Conservation (phyloP, 1,140 invertebrate genomes). For the Drosophila ficusphila region DNA sequence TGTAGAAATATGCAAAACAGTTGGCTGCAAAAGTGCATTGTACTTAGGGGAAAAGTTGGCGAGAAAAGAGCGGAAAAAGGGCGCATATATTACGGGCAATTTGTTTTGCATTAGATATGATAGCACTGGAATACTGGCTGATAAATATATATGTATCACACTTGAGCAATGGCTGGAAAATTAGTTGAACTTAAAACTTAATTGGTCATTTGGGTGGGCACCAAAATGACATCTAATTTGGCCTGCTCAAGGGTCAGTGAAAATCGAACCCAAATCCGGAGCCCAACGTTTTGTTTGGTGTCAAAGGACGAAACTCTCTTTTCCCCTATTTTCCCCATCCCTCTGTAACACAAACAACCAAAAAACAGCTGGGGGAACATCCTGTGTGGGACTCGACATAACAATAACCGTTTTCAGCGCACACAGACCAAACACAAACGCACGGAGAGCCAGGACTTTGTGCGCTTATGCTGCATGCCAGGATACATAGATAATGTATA, state of each 20-base stretch:
- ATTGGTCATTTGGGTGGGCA: conserved; percentile 23
- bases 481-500: conserved; percentile 61
- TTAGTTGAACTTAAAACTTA: conserved; percentile 14
- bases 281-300: conserved; percentile 47
- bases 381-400: conserved; percentile 63
- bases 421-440: conserved; percentile 17
- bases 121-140: neutral
- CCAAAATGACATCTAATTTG: conserved; percentile 13
- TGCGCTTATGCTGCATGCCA: conserved; percentile 46
- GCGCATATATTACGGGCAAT: conserved; percentile 6
- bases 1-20: conserved; percentile 65
- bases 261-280: conserved; percentile 22
- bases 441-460: conserved; percentile 9
- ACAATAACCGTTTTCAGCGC: conserved; percentile 71
- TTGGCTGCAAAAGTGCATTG: conserved; percentile 21
- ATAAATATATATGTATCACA: neutral
- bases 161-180: conserved; percentile 22
- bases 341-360: neutral
- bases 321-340: neutral
- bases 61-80: neutral
- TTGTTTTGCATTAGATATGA: conserved; percentile 33
- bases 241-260: conserved; percentile 11
- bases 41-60: neutral
- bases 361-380: conserved; percentile 65
- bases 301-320: conserved; percentile 52